A percentile compares a stretch with the other conserved stretches of the same genome.
phyloP scores from a whole-genome alignment of 1,140 invertebrate genomes.

The Nasonia vitripennis region DNA sequence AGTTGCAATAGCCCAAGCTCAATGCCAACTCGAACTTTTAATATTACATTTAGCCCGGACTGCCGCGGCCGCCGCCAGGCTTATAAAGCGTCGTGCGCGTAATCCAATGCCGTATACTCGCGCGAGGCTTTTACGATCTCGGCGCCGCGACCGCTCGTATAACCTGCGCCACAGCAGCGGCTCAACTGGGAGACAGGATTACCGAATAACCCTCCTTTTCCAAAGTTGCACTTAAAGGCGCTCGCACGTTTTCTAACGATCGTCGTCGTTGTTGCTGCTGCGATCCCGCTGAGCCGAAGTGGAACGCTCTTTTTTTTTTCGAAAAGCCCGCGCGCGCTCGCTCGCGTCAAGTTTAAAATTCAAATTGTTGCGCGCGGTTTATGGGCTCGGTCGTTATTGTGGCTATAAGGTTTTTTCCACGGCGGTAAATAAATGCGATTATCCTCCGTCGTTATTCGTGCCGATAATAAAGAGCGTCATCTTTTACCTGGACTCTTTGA shows the following conservation, averaged over 20 bases:
- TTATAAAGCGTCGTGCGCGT: conserved; percentile 62
- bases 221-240: neutral
- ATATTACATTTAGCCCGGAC: conserved; percentile 60
- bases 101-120: conserved; percentile 63
- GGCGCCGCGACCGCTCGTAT: neutral
- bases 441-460: neutral
- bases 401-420: neutral
- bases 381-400: neutral
- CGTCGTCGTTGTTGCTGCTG: neutral
- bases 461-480: conserved; percentile 27
- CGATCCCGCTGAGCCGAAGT: neutral
- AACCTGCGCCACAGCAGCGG: neutral
- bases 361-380: conserved; percentile 8
- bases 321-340: neutral
- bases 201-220: neutral
- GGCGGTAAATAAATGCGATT: conserved; percentile 36
- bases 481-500: neutral
- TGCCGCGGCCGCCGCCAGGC: conserved; percentile 48
- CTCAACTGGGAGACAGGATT: neutral
- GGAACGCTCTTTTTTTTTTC: neutral
- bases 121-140: conserved; percentile 59
- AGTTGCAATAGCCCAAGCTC: neutral
- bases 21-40: conserved; percentile 52
- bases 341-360: conserved; percentile 7
- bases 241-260: neutral